A percentile compares a stretch with the other conserved stretches of the same genome.
These are phyloP conservation scores for Baccha elongata DNA, from an alignment of 2,888 invertebrate species.

Conservation along the genomic window DNA sequence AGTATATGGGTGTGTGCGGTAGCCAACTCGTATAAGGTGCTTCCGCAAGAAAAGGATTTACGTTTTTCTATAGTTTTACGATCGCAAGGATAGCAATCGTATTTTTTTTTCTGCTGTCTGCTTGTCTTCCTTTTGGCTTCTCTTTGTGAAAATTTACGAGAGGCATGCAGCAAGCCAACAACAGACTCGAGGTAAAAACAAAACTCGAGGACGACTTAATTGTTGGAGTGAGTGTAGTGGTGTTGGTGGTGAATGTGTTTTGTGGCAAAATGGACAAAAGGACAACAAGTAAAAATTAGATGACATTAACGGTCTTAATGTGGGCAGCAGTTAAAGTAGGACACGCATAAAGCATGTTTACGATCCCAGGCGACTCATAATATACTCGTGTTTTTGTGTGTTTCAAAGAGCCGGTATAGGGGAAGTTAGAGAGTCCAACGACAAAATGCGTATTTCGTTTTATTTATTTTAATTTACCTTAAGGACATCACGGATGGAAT, in stretches of 20 bases:
- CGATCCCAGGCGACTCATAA: constrained; percentile 46
- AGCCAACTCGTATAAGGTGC: constrained; percentile 48
- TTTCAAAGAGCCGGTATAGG: neutral
- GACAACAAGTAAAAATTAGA: constrained; percentile 69
- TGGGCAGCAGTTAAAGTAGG: constrained; percentile 63
- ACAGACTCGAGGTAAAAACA: constrained; percentile 16
- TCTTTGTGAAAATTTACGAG: constrained; percentile 27
- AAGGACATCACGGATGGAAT: constrained; percentile 53
- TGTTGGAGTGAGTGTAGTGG: constrained; percentile 12
- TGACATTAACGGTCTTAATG: constrained; percentile 72
- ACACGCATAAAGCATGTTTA: constrained; percentile 71
- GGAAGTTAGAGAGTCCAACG: neutral
- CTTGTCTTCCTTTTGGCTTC: neutral
- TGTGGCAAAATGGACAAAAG: constrained; percentile 56
- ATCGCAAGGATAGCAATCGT: constrained; percentile 57
- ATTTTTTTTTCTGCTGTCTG: constrained; percentile 19
- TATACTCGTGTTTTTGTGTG: neutral
- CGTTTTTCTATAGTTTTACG: constrained; percentile 69
- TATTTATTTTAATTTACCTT: constrained; percentile 61
- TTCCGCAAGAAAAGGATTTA: constrained; percentile 64
- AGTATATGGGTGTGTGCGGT: constrained; percentile 10
- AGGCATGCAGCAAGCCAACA: neutral
- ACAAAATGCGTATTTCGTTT: constrained; percentile 36
- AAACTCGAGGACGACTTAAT: neutral
- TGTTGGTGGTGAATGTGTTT: constrained; percentile 1